Percentiles rank a stretch among this genome's conserved stretches.
phyloP scores from a whole-genome alignment of 2,797 vertebrate species.

The Xiphophorus birchmanni region DNA sequence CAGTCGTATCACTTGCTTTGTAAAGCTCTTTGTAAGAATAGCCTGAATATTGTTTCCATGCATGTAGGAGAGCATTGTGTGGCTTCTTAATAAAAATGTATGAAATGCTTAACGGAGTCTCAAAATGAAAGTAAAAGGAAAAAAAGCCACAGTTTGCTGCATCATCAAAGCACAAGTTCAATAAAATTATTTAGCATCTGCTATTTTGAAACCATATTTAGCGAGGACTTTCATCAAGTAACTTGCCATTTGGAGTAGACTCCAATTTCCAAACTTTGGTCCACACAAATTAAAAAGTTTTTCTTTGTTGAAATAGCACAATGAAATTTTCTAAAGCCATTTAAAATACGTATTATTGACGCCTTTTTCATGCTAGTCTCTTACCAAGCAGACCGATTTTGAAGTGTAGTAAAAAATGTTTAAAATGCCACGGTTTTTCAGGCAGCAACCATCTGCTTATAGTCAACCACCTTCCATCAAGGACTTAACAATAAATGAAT shows the following conservation, averaged over 20 bases:
- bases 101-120: constrained; percentile 18
- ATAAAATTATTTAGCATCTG: background rate
- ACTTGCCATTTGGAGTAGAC: background rate
- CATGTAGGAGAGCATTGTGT: constrained; percentile 54
- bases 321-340: background rate
- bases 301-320: background rate
- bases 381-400: constrained; percentile 21
- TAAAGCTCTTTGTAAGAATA: constrained; percentile 40
- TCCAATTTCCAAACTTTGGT: constrained; percentile 14
- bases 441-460: constrained; percentile 2
- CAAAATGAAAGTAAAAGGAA: constrained; percentile 29
- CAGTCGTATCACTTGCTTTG: constrained; percentile 18
- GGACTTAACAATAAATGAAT: constrained; percentile 9
- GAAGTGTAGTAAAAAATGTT: constrained; percentile 16
- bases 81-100: constrained; percentile 30
- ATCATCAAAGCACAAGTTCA: background rate
- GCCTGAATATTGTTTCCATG: constrained; percentile 54
- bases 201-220: background rate
- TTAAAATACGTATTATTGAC: background rate
- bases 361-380: constrained; percentile 10
- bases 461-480: constrained; percentile 4
- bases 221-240: constrained; percentile 16
- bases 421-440: constrained; percentile 27
- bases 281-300: background rate
- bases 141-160: constrained; percentile 10